phyloP scores from a whole-genome alignment of 2,797 vertebrate species.

The Chiroxiphia lanceolata region DNA sequence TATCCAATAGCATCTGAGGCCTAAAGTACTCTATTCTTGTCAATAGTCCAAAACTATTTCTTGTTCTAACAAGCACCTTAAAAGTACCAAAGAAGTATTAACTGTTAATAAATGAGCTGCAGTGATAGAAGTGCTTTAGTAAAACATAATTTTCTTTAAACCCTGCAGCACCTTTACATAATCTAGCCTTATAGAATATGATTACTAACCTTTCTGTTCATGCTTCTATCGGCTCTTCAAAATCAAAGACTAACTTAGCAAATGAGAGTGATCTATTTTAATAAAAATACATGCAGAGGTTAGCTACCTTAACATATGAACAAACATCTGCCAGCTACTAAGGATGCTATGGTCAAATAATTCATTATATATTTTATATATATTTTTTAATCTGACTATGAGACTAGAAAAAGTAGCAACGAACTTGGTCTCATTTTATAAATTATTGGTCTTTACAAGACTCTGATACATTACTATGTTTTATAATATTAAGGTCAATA shows the following conservation, averaged over 20 bases:
- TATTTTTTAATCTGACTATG: slow-evolving; percentile 74
- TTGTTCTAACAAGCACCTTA: slow-evolving; percentile 55
- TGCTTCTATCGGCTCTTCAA: slow-evolving; percentile 24
- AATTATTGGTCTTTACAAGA: slow-evolving; percentile 90
- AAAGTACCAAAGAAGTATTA: slow-evolving; percentile 65
- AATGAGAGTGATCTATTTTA: slow-evolving; percentile 41
- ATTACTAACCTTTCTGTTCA: slow-evolving; percentile 36
- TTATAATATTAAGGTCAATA: slow-evolving; percentile 75
- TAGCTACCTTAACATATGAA: slow-evolving; percentile 24
- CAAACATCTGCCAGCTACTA: slow-evolving; percentile 32
- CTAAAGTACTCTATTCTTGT: background rate
- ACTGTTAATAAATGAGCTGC: slow-evolving; percentile 19
- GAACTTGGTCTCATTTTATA: slow-evolving; percentile 77
- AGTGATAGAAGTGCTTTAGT: slow-evolving; percentile 11
- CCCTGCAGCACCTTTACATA: background rate
- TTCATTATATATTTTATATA: slow-evolving; percentile 66
- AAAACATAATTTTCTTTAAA: background rate
- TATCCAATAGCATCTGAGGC: background rate
- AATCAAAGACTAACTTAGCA: slow-evolving; percentile 38
- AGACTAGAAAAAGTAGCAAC: slow-evolving; percentile 63
- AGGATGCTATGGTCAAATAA: slow-evolving; percentile 18
- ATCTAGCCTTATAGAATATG: slow-evolving; percentile 40
- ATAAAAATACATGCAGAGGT: background rate
- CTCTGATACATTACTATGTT: slow-evolving; percentile 74
- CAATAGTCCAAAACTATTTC: slow-evolving; percentile 18